These are phyloP conservation scores for Anguilla rostrata DNA, from an alignment of 2,113 vertebrate species.

Conservation along the genomic window DNA sequence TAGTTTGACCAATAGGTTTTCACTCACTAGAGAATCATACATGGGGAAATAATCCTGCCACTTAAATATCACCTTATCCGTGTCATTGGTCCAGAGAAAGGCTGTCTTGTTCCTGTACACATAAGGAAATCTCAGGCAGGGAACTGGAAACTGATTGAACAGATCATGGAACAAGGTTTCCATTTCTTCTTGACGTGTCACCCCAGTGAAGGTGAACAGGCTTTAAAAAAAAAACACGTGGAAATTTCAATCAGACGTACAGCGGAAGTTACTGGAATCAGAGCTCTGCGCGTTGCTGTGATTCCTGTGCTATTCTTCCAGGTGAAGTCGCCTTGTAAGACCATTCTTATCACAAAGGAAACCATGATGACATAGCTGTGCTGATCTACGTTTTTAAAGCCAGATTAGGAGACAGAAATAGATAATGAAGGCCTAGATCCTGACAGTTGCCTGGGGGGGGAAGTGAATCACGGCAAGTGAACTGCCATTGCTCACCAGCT, in stretches of 20 bases:
- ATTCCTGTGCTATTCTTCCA: not conserved
- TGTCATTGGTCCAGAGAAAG: not conserved
- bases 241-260: no score
- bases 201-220: no score
- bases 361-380: not conserved
- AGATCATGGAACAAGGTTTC: no score
- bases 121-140: no score
- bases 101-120: no score
- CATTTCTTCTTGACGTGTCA: no score
- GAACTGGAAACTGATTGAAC: no score
- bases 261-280: not conserved
- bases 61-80: not conserved
- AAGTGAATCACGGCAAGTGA: not conserved
- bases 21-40: not conserved
- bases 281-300: not conserved
- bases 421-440: not conserved
- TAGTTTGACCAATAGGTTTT: not conserved
- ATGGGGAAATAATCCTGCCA: not conserved
- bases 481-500: not conserved
- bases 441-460: not conserved
- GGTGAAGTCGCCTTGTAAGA: not conserved
- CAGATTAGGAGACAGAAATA: not conserved
- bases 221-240: no score
- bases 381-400: not conserved
- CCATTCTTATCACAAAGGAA: not conserved